These are phyloP conservation scores for Astyanax mexicanus DNA, from an alignment of 2,797 vertebrate genomes.

Conservation along the genomic window DNA sequence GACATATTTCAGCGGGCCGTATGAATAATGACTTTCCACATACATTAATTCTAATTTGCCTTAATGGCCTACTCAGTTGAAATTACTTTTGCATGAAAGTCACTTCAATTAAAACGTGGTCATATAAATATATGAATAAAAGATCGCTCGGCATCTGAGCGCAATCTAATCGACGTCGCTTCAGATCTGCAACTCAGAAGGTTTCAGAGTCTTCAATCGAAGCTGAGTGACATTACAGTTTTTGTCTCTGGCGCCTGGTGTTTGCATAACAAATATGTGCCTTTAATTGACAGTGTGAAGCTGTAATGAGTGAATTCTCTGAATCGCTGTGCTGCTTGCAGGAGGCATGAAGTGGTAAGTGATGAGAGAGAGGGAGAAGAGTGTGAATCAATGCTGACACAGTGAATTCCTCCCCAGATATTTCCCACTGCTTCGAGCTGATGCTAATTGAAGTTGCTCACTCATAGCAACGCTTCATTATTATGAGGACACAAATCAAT, in stretches of 20 bases:
- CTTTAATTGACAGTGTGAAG: conserved; percentile 33
- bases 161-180: conserved; percentile 54
- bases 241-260: background rate
- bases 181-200: background rate
- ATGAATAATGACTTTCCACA: conserved; percentile 65
- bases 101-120: conserved; percentile 74
- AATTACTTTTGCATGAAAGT: conserved; percentile 74
- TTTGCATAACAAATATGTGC: conserved; percentile 20
- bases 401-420: conserved; percentile 46
- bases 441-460: conserved; percentile 54
- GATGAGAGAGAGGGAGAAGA: conserved; percentile 35
- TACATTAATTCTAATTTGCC: conserved; percentile 64
- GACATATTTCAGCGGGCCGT: conserved; percentile 20
- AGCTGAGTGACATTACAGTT: background rate
- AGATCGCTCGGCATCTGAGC: conserved; percentile 54
- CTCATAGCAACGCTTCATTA: conserved; percentile 40
- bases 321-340: conserved; percentile 33
- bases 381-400: conserved; percentile 35
- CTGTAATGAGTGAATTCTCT: conserved; percentile 30
- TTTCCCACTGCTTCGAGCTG: conserved; percentile 40
- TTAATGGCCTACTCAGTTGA: conserved; percentile 63
- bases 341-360: conserved; percentile 21
- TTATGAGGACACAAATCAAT: conserved; percentile 46
- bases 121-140: conserved; percentile 64
- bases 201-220: conserved; percentile 10